phyloP scores from a whole-genome alignment of 2,888 invertebrate genomes.

The Keiferia lycopersicella region DNA sequence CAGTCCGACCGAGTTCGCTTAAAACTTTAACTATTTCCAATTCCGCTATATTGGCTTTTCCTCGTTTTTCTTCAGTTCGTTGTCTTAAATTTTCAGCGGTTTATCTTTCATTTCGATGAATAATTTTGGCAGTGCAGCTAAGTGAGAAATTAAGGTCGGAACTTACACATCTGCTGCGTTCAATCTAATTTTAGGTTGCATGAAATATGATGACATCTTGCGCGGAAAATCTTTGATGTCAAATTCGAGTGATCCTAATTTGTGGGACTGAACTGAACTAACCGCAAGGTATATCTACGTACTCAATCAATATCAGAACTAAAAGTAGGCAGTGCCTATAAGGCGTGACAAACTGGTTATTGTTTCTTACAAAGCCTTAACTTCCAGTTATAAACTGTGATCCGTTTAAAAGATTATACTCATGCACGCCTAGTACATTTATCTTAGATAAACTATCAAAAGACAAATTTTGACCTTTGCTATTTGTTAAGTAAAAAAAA shows the following conservation, averaged over 20 bases:
- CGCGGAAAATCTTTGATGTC: too few relatives aligned
- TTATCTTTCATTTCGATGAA: conserved; percentile 28
- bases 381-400: conserved; percentile 18
- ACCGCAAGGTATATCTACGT: too few relatives aligned
- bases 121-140: conserved; percentile 18
- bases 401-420: conserved; percentile 28
- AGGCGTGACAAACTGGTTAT: conserved; percentile 32
- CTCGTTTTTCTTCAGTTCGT: conserved; percentile 26
- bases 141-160: neutral
- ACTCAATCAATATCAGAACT: too few relatives aligned
- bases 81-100: conserved; percentile 26
- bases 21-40: conserved; percentile 50
- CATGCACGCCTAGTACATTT: conserved; percentile 24
- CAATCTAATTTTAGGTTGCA: too few relatives aligned
- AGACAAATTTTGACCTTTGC: conserved; percentile 64
- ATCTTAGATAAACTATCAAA: conserved; percentile 42
- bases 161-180: too few relatives aligned
- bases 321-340: conserved; percentile 10
- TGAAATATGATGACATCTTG: too few relatives aligned
- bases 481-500: conserved; percentile 49
- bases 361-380: conserved; percentile 29
- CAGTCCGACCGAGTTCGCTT: conserved; percentile 51
- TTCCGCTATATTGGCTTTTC: conserved; percentile 46
- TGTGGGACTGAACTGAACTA: too few relatives aligned
- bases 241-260: too few relatives aligned